Conservation (phyloP, 1,140 invertebrate genomes). For the Magallana gigas region DNA sequence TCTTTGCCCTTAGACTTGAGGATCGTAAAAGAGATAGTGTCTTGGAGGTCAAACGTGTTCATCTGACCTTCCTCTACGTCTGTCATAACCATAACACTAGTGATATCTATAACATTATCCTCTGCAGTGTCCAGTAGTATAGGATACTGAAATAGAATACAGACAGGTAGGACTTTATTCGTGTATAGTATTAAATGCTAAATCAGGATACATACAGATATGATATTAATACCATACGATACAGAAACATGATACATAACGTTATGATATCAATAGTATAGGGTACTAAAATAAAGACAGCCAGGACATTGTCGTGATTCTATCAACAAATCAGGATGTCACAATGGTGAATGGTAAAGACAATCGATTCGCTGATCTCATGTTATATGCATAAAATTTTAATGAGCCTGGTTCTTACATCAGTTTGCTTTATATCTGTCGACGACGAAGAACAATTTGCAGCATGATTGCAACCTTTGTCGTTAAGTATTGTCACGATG, state of each 20-base stretch:
- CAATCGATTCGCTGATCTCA: background rate
- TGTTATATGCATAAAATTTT: background rate
- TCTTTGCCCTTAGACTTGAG: constrained; percentile 28
- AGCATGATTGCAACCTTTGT: background rate
- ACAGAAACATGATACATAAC: no score
- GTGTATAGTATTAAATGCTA: no score
- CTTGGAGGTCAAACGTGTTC: background rate
- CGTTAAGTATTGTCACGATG: background rate
- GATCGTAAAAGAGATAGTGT: constrained; percentile 31
- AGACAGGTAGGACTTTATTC: no score
- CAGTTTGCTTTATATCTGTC: background rate
- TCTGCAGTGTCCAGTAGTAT: background rate
- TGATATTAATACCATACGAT: no score
- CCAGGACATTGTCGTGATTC: no score
- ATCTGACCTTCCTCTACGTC: background rate
- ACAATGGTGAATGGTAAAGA: no score
- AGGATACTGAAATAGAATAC: background rate
- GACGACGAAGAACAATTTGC: background rate
- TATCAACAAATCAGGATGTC: no score
- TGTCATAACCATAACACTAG: background rate
- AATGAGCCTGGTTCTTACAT: background rate
- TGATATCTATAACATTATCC: background rate
- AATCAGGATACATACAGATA: no score
- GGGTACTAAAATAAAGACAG: no score
- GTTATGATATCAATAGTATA: no score